A percentile compares a stretch with the other conserved stretches of the same genome.
Conservation (phyloP, 2,888 invertebrate species). For the Apotomis betuletana region DNA sequence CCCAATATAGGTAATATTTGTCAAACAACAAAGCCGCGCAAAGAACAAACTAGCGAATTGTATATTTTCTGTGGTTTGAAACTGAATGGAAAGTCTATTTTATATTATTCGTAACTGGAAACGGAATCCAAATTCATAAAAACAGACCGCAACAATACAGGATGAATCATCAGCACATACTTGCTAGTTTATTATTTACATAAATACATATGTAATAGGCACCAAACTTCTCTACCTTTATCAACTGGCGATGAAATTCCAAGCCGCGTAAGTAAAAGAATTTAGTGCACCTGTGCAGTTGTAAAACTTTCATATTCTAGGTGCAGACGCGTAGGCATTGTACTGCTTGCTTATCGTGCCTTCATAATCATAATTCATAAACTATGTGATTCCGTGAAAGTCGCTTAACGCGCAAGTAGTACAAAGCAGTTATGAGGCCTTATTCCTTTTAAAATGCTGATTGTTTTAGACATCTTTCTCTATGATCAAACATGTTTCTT, state of each 20-base stretch:
- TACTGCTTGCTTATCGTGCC: constrained; percentile 27
- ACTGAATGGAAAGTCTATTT: too few relatives aligned
- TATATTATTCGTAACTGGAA: neutral
- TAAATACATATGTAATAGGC: constrained; percentile 6
- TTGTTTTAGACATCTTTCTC: too few relatives aligned
- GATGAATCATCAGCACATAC: constrained; percentile 8
- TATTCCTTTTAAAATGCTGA: too few relatives aligned
- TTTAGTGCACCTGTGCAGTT: constrained; percentile 5
- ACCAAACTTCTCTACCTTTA: constrained; percentile 17
- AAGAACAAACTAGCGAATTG: too few relatives aligned
- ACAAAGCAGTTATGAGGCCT: neutral
- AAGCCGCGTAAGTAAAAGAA: constrained; percentile 5
- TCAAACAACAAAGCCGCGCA: too few relatives aligned
- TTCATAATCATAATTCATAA: constrained; percentile 24
- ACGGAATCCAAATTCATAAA: neutral
- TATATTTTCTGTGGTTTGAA: too few relatives aligned
- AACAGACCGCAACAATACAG: neutral
- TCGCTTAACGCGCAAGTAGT: constrained; percentile 27
- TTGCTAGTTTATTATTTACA: constrained; percentile 9
- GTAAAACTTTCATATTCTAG: constrained; percentile 13
- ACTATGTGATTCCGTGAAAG: constrained; percentile 25
- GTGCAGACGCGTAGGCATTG: neutral
- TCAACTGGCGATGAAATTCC: constrained; percentile 31
- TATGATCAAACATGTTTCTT: too few relatives aligned
- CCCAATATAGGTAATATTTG: too few relatives aligned